These are phyloP conservation scores for Volucella bombylans DNA, from an alignment of 2,888 invertebrate genomes.

Conservation along the genomic window DNA sequence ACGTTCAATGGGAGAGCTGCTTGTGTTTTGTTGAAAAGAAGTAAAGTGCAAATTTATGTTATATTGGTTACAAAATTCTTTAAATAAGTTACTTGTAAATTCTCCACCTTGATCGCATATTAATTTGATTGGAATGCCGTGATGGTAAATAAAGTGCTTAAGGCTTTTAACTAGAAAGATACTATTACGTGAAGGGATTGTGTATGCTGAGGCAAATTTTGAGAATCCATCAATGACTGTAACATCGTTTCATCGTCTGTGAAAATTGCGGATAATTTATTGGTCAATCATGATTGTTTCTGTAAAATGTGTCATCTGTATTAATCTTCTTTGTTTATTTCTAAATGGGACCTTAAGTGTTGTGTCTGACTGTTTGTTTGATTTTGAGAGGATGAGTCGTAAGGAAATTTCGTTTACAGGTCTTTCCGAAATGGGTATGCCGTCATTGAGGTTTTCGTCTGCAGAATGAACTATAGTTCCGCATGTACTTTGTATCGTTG, in stretches of 20 bases:
- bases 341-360: no score
- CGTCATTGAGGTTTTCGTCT: no score
- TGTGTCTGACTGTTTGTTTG: no score
- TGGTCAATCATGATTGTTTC: neutral
- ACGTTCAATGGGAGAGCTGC: neutral
- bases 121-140: neutral
- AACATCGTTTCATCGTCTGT: neutral
- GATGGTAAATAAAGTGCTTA: neutral
- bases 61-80: neutral
- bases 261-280: neutral
- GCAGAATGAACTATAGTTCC: no score
- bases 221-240: neutral
- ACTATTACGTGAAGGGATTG: neutral
- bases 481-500: no score
- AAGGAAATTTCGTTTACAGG: no score
- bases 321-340: no score
- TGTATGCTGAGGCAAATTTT: neutral
- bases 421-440: no score
- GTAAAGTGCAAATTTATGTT: neutral
- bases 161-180: neutral
- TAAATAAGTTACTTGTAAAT: neutral
- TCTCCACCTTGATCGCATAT: neutral
- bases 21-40: neutral
- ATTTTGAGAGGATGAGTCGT: no score
- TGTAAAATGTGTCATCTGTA: no score